Evolutionary conservation across 2,888 invertebrate species (phyloP).

Genomic region (Drosophila leonis): DNA sequence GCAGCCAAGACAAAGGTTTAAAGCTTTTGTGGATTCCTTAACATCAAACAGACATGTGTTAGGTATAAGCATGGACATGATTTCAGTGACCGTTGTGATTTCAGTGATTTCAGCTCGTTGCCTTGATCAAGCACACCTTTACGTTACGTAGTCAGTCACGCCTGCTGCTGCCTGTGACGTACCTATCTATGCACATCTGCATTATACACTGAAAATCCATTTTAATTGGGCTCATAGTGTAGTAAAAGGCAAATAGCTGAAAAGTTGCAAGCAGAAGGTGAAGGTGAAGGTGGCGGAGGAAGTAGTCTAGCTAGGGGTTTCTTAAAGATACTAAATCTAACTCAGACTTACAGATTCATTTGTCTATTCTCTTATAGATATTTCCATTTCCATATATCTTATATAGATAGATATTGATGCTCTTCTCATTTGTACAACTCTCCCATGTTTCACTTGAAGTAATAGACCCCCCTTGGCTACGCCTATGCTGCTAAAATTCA

Average conservation of each 20-base stretch:
- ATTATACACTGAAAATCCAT: not conserved
- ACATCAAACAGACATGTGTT: not conserved
- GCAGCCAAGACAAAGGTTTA: no score
- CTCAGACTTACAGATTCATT: not conserved
- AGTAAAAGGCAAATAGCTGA: not conserved
- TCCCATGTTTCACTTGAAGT: not conserved
- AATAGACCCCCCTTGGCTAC: not conserved
- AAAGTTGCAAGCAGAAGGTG: not conserved
- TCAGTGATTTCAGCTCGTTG: not conserved
- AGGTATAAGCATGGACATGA: not conserved
- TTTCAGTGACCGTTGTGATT: no score
- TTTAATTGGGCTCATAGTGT: not conserved
- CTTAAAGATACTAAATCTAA: not conserved
- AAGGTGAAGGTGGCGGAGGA: not conserved
- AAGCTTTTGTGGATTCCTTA: not conserved
- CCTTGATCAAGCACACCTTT: not conserved
- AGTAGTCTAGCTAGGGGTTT: no score
- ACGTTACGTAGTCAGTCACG: not conserved
- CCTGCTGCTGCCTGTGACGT: slow-evolving; percentile 1
- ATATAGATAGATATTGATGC: no score
- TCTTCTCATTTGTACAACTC: not conserved
- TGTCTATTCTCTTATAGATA: not conserved
- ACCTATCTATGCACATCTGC: not conserved
- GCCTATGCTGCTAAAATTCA: slow-evolving; percentile 39
- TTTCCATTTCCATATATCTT: not conserved